Evolutionary conservation across 30 jellyfish, hydroid and myxozoan genomes (phyloP), one percentile per base, ranked within the genome.

Genomic region (Morbakka virulenta): DNA sequence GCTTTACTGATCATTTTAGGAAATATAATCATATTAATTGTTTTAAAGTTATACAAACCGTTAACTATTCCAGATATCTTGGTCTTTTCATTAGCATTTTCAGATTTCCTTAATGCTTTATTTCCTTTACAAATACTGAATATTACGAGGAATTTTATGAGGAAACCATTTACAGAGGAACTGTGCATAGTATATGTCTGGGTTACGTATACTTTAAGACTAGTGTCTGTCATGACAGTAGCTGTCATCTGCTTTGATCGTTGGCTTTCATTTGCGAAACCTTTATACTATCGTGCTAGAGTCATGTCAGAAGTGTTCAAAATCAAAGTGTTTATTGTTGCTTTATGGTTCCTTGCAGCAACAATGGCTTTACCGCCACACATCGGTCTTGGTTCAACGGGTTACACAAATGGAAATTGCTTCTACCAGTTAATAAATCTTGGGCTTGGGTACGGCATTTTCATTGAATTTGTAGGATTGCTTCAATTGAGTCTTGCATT

Each of bases 181-280:
- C 29, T 67, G 3, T 86, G 96, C 32, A 49, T 69, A 6, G 64
- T 86, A 0, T 86, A 73, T 70, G 77, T 82, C 28, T 69, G 82
- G 87, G 27, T 65, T 2, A 65, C 87, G 31, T 78, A 72, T 64
- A 64, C 80, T 36, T 48, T 86, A 13, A 68, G 96, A 14, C 28
- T 86, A 33, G 35, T 91, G 2, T 86, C 96, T 24, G 88, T 86
- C 0, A 23, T 86, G 29, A 86, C 91, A 1, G 71, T 86, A 9
- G 66, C 96, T 1, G 91, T 86, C 13, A 76, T 86, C 12, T 47
- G 86, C 1, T 9, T 86, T 63, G 96, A 86, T 81, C 96, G 96
- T 64, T 71, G 67, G 25, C 6, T 72, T 1, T 83, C 96, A 0
- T 57, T 86, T 21, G 77, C 52, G n/a, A 86, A 77, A 67, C 96